Evolutionary conservation across 2,113 vertebrate species (phyloP).

Genomic region (Origma solitaria): DNA sequence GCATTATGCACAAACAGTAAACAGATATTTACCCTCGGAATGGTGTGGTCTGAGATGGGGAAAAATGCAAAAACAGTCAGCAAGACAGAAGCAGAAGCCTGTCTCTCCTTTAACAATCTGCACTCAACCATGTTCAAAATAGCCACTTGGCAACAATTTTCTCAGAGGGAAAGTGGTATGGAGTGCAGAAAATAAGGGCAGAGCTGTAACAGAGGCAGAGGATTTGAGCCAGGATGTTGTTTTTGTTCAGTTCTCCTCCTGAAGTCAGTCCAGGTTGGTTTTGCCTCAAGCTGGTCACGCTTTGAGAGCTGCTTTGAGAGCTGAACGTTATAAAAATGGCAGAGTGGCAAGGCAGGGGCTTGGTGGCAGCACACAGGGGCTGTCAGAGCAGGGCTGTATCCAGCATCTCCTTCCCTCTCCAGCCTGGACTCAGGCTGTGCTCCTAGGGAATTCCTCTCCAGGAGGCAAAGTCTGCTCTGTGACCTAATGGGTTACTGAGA

Average conservation of each 20-base stretch:
- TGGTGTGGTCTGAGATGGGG: neutral
- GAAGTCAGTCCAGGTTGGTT: neutral
- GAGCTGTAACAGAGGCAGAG: neutral
- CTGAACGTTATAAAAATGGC: neutral
- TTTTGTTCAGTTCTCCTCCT: neutral
- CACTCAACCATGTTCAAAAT: neutral
- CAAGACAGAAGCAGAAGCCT: neutral
- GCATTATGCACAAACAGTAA: neutral
- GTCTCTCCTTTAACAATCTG: neutral
- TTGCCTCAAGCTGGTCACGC: neutral
- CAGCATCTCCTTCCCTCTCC: neutral
- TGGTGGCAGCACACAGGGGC: neutral
- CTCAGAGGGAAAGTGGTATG: neutral
- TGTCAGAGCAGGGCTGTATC: neutral
- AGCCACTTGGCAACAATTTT: conserved; percentile 18
- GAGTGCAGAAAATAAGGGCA: neutral
- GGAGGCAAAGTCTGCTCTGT: neutral
- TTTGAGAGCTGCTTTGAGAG: neutral
- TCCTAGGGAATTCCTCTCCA: neutral
- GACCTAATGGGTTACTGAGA: neutral
- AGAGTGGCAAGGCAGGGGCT: neutral
- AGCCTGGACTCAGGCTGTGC: neutral
- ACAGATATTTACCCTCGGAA: neutral
- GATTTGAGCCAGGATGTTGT: neutral
- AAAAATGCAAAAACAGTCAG: neutral